Base-by-base conservation (phyloP, 2,888 invertebrate genomes). In the Endomychus coccineus region DNA sequence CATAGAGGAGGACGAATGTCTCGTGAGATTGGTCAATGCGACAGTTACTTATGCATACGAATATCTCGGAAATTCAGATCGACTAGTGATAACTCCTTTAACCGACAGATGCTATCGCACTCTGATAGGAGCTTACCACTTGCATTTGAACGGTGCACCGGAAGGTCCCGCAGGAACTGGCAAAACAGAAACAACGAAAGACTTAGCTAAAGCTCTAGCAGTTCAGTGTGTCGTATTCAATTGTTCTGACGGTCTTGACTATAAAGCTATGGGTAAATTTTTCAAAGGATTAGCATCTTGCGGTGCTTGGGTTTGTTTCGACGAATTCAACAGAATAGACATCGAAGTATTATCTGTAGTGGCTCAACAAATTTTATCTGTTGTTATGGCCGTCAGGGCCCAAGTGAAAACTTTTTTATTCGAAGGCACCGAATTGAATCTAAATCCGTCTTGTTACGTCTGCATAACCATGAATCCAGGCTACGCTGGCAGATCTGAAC, bases 131-230 rank as follows among this genome's bases (percentile, higher is more conserved):
- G 89, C 89, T 1, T 87, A 83, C 61, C 82, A 83, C 54, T 70
- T 89, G 27, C 84, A 89, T 63, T 66, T 89, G 48, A 86, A 87
- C 55, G 88, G 87, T 7, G 84, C 84, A 3, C 83, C 83, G 0
- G 84, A 85, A 67, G 85, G 85, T 1, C 89, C 89, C 0, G 84
- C 86, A 0, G 88, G 89, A 0, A 89, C 89, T 0, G 90, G 90
- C 1, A 90, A 90, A 69, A 90, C 89, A 0, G 90, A 90, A 70
- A 89, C 89, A 10, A 86, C 86, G 1, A 94, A 94, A 69, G 92
- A 94, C 68, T 69, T 94, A 46, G 91, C 91, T 3, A 89, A 91
- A 66, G 91, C 91, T 0, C 59, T 94, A 31, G 94, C 91, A 1
- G 88, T 92, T 1, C 90, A 91, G 57, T 88, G 88, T 59, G 81